Percentiles rank a stretch among this genome's conserved stretches.
Evolutionary conservation across 2,888 invertebrate species (phyloP).

Genomic region (Trissolcus brochymenae): DNA sequence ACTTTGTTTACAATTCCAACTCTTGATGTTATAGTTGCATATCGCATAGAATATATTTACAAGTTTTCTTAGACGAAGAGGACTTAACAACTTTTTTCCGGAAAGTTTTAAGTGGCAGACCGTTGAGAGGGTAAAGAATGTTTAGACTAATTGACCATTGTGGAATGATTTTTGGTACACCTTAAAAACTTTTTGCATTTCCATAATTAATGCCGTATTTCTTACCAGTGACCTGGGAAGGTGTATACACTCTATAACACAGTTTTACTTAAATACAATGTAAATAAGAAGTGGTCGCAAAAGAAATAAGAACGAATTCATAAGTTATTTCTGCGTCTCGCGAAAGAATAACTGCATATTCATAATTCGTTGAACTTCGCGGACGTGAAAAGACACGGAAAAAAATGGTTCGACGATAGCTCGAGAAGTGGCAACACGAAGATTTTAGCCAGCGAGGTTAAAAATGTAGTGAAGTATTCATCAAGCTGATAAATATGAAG

Average conservation of each 20-base stretch:
- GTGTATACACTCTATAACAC: conserved; percentile 33
- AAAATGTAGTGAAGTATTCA: conserved; percentile 51
- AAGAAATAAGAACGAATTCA: conserved; percentile 47
- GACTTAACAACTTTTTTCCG: conserved; percentile 35
- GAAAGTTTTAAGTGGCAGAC: conserved; percentile 27
- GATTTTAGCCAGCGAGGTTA: conserved; percentile 48
- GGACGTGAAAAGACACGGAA: not conserved
- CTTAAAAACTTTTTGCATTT: conserved; percentile 42
- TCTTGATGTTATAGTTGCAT: conserved; percentile 15
- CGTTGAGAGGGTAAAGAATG: conserved; percentile 38
- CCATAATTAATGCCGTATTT: conserved; percentile 54
- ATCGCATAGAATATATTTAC: conserved; percentile 31
- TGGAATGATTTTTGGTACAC: conserved; percentile 43
- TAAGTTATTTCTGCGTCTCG: conserved; percentile 40
- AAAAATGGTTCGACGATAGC: conserved; percentile 37
- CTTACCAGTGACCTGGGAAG: conserved; percentile 51
- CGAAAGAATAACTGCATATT: conserved; percentile 46
- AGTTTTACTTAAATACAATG: conserved; percentile 47
- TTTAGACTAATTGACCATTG: conserved; percentile 50
- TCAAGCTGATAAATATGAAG: conserved; percentile 58
- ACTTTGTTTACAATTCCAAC: conserved; percentile 15
- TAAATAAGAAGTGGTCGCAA: conserved; percentile 51
- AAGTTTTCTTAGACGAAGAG: conserved; percentile 9
- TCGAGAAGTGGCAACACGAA: conserved; percentile 46
- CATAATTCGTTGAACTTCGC: conserved; percentile 37